Percentiles rank a stretch among this genome's conserved stretches.
Evolutionary conservation across 2,113 vertebrate species (phyloP).

Genomic region (Pimephales promelas): DNA sequence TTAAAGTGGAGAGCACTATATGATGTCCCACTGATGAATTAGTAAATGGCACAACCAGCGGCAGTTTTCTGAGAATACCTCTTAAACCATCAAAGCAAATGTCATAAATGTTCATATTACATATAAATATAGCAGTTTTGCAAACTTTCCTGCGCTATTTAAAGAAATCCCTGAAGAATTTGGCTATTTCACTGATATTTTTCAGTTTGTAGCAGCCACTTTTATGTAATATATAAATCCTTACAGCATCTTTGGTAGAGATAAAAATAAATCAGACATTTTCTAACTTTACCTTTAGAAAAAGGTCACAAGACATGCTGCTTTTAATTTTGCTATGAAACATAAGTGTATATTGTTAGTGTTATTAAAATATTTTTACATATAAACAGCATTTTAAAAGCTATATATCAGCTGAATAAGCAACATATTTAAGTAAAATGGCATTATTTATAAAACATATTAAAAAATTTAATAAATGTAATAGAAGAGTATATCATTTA

Average conservation of each 20-base stretch:
- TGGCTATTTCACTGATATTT: too few species aligned
- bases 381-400: not conserved
- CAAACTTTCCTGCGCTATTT: not conserved
- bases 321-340: not conserved
- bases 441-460: not conserved
- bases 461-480: not conserved
- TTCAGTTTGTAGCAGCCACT: too few species aligned
- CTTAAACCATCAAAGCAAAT: not conserved
- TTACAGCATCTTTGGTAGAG: too few species aligned
- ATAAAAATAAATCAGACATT: not conserved
- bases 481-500: not conserved
- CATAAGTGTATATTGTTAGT: not conserved
- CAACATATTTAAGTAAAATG: not conserved
- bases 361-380: not conserved
- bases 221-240: too few species aligned
- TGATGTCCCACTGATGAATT: conserved; percentile 38
- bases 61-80: not conserved
- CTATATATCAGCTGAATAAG: not conserved
- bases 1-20: conserved; percentile 31
- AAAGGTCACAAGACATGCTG: not conserved
- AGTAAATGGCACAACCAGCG: conserved; percentile 51
- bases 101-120: not conserved
- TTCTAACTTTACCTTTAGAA: not conserved
- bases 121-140: not conserved
- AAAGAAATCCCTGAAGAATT: not conserved